Evolutionary conservation across 2,113 vertebrate genomes (phyloP).

Genomic region (Pycnonotus jocosus): DNA sequence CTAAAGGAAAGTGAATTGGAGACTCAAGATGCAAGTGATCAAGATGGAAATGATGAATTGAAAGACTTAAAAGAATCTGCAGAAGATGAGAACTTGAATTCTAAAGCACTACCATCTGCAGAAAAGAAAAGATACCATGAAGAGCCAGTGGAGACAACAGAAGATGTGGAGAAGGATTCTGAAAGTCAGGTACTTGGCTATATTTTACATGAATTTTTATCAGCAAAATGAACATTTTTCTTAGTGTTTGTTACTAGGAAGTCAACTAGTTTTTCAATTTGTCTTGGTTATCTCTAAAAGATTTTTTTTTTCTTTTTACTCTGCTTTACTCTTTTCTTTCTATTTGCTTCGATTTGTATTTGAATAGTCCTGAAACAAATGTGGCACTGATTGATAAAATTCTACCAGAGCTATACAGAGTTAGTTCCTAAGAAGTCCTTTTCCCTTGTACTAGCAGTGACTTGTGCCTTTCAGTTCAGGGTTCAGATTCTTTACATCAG

Average conservation of each 20-base stretch:
- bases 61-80: slow-evolving; percentile 75
- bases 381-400: background rate
- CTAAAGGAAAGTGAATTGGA: slow-evolving; percentile 79
- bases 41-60: slow-evolving; percentile 76
- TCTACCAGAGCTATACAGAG: background rate
- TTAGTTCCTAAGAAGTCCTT: background rate
- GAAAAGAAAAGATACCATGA: slow-evolving; percentile 65
- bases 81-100: slow-evolving; percentile 74
- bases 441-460: background rate
- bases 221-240: background rate
- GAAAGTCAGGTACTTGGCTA: slow-evolving; percentile 72
- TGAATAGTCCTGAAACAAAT: background rate
- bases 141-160: slow-evolving; percentile 60
- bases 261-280: background rate
- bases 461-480: background rate
- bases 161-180: slow-evolving; percentile 72
- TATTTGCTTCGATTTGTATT: background rate
- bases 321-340: background rate
- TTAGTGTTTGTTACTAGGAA: background rate
- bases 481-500: background rate
- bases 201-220: background rate
- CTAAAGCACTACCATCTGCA: slow-evolving; percentile 55
- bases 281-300: background rate
- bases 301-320: background rate
- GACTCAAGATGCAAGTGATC: slow-evolving; percentile 77